phyloP scores from a whole-genome alignment of 2,888 invertebrate species.

The Oxyteleia sp. region DNA sequence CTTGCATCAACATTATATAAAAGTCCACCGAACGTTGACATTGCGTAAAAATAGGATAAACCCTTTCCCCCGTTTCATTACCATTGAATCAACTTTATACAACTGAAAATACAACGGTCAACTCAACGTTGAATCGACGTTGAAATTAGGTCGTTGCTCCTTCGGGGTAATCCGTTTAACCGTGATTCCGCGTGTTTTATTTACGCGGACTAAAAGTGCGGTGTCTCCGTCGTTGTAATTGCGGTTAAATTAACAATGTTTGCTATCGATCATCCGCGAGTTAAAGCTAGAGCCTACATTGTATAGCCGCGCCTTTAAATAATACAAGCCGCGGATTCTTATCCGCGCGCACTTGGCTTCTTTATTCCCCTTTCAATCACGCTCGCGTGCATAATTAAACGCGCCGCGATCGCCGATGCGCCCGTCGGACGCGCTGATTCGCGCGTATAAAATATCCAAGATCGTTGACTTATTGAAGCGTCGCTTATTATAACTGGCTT shows the following conservation, averaged over 20 bases:
- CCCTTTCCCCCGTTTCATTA: no score
- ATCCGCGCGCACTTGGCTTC: background rate
- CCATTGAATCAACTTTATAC: no score
- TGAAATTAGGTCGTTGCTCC: no score
- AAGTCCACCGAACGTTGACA: no score
- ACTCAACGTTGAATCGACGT: no score
- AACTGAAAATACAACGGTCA: no score
- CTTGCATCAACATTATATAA: no score
- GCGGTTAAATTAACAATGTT: conserved; percentile 54
- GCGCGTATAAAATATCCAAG: conserved; percentile 10
- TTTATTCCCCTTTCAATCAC: conserved; percentile 13
- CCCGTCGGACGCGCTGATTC: no score
- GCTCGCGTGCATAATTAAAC: conserved; percentile 36
- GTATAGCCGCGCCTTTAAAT: conserved; percentile 25
- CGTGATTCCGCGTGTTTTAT: conserved; percentile 50
- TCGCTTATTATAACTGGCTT: conserved; percentile 18
- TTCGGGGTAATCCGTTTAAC: no score
- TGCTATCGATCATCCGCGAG: conserved; percentile 38
- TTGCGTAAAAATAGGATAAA: no score
- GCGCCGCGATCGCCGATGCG: conserved; percentile 9
- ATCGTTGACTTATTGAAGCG: conserved; percentile 14
- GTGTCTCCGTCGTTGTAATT: conserved; percentile 37
- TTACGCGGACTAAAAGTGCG: conserved; percentile 46
- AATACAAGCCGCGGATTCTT: conserved; percentile 27
- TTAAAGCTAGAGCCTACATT: conserved; percentile 19